Evolutionary conservation across 1,140 invertebrate genomes (phyloP).

Genomic region (Macrocentrus cingulum): DNA sequence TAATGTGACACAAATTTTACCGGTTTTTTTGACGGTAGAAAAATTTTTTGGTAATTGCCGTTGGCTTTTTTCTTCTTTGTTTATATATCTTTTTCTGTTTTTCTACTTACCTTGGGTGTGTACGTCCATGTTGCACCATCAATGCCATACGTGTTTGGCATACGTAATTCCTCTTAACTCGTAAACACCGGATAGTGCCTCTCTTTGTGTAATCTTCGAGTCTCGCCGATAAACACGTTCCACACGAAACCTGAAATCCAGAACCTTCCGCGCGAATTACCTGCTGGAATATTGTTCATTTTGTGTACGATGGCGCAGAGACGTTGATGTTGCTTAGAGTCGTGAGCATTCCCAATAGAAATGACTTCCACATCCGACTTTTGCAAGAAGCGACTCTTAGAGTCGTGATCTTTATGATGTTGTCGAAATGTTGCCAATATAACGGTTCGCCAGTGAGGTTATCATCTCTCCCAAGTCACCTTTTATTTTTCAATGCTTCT

Average conservation of each 20-base stretch:
- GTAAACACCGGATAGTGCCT: too few relatives aligned
- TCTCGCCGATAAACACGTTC: slow-evolving; percentile 16
- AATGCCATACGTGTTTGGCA: not conserved
- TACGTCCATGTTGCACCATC: not conserved
- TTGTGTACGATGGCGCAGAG: too few relatives aligned
- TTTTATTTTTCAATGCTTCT: too few relatives aligned
- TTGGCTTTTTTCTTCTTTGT: not conserved
- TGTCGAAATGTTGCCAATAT: slow-evolving; percentile 2
- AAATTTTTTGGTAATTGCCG: too few relatives aligned
- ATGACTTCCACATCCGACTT: slow-evolving; percentile 1
- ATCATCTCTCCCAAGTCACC: too few relatives aligned
- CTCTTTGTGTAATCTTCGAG: slow-evolving; percentile 8
- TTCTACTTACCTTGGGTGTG: not conserved
- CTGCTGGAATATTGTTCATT: not conserved
- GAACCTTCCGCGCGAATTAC: slow-evolving; percentile 9
- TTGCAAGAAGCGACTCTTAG: not conserved
- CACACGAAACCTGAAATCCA: not conserved
- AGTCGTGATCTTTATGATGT: slow-evolving; percentile 9
- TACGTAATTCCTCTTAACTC: not conserved
- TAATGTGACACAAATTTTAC: too few relatives aligned
- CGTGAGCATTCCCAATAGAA: slow-evolving; percentile 2
- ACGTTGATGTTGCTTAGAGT: too few relatives aligned
- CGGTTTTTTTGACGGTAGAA: too few relatives aligned
- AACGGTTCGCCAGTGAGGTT: not conserved
- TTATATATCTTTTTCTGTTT: not conserved